Evolutionary conservation across 2,888 invertebrate genomes (phyloP), one percentile per base, ranked within the genome.

Genomic region (Xestia c-nigrum): DNA sequence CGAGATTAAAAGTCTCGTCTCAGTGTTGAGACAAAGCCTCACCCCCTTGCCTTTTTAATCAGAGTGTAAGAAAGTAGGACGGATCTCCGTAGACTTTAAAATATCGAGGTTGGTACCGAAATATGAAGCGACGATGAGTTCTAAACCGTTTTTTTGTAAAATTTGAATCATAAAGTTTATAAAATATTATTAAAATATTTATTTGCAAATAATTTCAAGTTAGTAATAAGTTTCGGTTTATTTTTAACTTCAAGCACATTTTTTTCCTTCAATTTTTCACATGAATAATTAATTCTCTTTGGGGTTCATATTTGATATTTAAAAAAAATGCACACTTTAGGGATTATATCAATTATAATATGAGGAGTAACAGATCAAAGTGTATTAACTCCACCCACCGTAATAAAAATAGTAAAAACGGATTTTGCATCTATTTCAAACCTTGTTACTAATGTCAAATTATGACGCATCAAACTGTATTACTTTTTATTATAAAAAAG

Each of bases 11-110:
- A 88, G 75, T 84, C 83, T 84, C 16, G 80, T 77, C 71, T 81
- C 76, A 52, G 69, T 64, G 69, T 31, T 47, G 59, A 82, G 74
- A 89, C 85, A 85, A 86, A 85, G 84, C 76, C 66, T 76, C 66
- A 85, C 77, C 89, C 89, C 9, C 84, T 88, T 83, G 85, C 80
- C 72, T 85, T 88, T 88, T 89, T 88, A 88, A 88, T 88, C 89
- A 88, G 81, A 75, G 71, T 63, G 43, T 76, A 61, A 76, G 64
- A 76, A 73, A 76, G 81, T 68, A 72, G 72, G 63, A 50, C 64
- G n/a, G 38, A n/a, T 55, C 55, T 12, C 55, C n/a, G n/a, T 47
- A 9, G 7, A 12, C n/a, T 66, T 59, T 38, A 67, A 69, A 78
- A 64, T 65, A 76, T 87, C 59, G 79, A 80, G 68, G 76, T 40